These are phyloP conservation scores for Elmis aenea DNA, from an alignment of 2,888 invertebrate species.

Conservation along the genomic window DNA sequence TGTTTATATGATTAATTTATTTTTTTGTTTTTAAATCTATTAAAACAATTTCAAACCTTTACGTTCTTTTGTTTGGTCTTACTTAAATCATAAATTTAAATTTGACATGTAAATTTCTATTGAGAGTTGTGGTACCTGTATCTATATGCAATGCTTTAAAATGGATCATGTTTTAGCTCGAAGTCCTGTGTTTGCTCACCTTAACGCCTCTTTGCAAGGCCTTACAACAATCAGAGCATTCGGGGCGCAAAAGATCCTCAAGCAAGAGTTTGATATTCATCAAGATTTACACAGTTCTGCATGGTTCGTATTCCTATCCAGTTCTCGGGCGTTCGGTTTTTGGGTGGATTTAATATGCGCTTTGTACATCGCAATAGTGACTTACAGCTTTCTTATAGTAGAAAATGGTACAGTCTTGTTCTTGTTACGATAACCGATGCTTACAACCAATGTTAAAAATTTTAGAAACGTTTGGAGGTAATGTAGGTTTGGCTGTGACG, in stretches of 20 bases:
- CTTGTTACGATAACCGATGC: background rate
- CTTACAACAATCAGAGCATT: conserved; percentile 89
- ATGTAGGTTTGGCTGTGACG: conserved; percentile 43
- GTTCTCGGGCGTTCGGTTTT: conserved; percentile 89
- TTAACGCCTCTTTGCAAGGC: conserved; percentile 85
- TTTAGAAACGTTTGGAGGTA: conserved; percentile 40
- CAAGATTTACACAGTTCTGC: conserved; percentile 86
- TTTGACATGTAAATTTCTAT: no score
- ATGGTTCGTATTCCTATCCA: conserved; percentile 85
- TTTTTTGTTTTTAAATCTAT: conserved; percentile 1
- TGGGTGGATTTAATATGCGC: conserved; percentile 88
- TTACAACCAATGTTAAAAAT: conserved; percentile 3
- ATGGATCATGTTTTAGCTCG: conserved; percentile 78
- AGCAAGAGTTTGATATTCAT: conserved; percentile 73
- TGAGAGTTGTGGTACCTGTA: no score
- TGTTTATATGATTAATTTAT: no score
- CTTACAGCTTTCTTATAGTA: conserved; percentile 75
- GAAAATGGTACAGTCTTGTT: conserved; percentile 47
- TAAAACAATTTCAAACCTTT: background rate
- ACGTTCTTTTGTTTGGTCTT: no score
- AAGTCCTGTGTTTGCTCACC: conserved; percentile 92
- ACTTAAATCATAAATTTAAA: no score
- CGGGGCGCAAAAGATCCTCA: conserved; percentile 72
- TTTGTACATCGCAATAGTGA: conserved; percentile 78
- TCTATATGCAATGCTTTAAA: no score